These are phyloP conservation scores for Pachycephala philippinensis DNA, from an alignment of 2,113 vertebrate genomes.

Conservation along the genomic window DNA sequence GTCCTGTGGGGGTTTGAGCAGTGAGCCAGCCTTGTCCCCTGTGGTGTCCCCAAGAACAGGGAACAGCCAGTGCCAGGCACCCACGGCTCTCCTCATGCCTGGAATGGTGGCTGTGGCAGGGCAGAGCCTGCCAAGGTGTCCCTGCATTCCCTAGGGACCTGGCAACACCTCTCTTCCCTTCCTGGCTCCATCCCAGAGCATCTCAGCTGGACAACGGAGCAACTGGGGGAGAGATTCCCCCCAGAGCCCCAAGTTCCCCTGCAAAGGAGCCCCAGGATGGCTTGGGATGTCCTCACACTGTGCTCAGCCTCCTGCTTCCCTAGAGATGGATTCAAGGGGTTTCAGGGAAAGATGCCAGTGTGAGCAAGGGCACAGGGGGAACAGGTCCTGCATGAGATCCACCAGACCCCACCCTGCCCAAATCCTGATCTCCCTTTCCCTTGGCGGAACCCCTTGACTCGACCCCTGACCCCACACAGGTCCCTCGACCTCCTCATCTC, in stretches of 20 bases:
- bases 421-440: neutral
- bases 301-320: neutral
- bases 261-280: neutral
- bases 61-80: rapidly evolving
- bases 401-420: neutral
- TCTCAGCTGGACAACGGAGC: neutral
- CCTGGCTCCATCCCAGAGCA: neutral
- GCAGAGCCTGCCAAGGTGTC: neutral
- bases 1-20: neutral
- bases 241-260: rapidly evolving
- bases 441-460: neutral
- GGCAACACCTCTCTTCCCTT: neutral
- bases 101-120: neutral
- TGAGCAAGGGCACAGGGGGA: neutral
- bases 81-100: rapidly evolving
- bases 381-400: neutral
- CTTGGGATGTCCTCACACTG: rapidly evolving
- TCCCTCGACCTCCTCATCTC: neutral
- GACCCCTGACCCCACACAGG: neutral
- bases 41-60: neutral
- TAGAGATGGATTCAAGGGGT: neutral
- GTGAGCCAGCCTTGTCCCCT: neutral
- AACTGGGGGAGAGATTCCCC: neutral
- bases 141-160: neutral
- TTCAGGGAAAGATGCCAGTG: neutral